Percentiles rank a stretch among this genome's conserved stretches.
Conservation (phyloP, 2,888 invertebrate genomes). For the Kuschelorhynchus macadamiae region DNA sequence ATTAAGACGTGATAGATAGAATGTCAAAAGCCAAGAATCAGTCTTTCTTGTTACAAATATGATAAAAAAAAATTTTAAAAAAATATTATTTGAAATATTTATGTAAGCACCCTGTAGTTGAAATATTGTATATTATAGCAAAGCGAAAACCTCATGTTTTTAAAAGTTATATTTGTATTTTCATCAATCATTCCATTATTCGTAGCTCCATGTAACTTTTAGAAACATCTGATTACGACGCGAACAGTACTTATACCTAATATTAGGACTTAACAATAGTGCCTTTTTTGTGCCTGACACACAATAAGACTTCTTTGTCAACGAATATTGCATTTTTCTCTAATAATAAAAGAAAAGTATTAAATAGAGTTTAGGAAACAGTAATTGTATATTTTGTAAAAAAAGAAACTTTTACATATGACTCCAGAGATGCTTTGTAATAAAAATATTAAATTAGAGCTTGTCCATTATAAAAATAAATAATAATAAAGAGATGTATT, state of each 20-base stretch:
- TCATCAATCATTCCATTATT: slow-evolving; percentile 39
- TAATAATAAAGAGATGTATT: slow-evolving; percentile 60
- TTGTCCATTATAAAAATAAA: slow-evolving; percentile 65
- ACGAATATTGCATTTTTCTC: slow-evolving; percentile 15
- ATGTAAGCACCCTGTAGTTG: slow-evolving; percentile 15
- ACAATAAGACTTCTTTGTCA: slow-evolving; percentile 27
- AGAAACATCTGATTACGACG: slow-evolving; percentile 37
- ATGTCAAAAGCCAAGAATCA: no score
- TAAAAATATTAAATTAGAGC: slow-evolving; percentile 64
- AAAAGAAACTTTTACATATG: slow-evolving; percentile 57
- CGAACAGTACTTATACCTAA: slow-evolving; percentile 62
- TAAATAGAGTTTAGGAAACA: slow-evolving; percentile 35
- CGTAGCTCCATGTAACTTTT: slow-evolving; percentile 34
- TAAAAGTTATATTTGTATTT: slow-evolving; percentile 47
- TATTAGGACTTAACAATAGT: slow-evolving; percentile 60
- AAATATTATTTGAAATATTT: slow-evolving; percentile 12
- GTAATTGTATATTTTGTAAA: slow-evolving; percentile 66
- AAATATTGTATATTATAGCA: slow-evolving; percentile 33
- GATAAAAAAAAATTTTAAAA: no score
- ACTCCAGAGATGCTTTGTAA: slow-evolving; percentile 63
- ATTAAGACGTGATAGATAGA: no score
- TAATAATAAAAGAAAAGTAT: slow-evolving; percentile 44
- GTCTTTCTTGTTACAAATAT: no score
- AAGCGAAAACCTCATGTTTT: slow-evolving; percentile 40
- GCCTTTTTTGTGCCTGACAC: slow-evolving; percentile 64